Percentiles rank a stretch among this genome's conserved stretches.
These are phyloP conservation scores for Pasiphila rectangulata DNA, from an alignment of 2,888 invertebrate species.

Conservation along the genomic window DNA sequence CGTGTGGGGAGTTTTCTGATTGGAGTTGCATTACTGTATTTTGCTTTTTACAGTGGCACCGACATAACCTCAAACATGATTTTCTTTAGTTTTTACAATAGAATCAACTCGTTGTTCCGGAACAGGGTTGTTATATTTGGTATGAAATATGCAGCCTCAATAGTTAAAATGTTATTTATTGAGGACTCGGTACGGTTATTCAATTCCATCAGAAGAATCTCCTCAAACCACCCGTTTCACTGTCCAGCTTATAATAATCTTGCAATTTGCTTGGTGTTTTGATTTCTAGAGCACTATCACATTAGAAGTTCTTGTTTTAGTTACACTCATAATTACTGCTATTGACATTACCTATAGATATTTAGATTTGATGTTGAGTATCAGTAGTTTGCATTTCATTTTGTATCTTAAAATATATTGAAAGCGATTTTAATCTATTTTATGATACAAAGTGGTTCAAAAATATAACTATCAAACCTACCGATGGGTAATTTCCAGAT, in stretches of 20 bases:
- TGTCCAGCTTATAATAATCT: constrained; percentile 46
- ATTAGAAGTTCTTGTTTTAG: constrained; percentile 23
- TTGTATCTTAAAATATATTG: too few species aligned
- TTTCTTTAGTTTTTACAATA: too few species aligned
- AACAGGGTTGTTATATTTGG: too few species aligned
- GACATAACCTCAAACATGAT: too few species aligned
- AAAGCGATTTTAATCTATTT: too few species aligned
- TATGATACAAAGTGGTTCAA: too few species aligned
- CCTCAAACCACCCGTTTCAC: constrained; percentile 34
- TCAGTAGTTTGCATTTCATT: too few species aligned
- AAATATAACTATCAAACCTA: too few species aligned
- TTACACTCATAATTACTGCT: constrained; percentile 9
- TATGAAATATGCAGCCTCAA: too few species aligned
- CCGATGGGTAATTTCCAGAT: too few species aligned
- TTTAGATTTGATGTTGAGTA: neutral
- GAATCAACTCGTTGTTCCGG: too few species aligned
- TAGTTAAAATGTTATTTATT: too few species aligned
- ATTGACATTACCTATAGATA: neutral
- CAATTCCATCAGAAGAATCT: constrained; percentile 28
- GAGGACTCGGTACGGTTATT: neutral
- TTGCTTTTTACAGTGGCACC: neutral
- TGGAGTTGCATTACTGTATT: constrained; percentile 13
- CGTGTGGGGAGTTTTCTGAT: constrained; percentile 32
- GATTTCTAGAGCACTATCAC: constrained; percentile 44
- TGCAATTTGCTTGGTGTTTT: constrained; percentile 57